Percentiles rank a stretch among this genome's conserved stretches.
Evolutionary conservation across 2,888 invertebrate genomes (phyloP).

Genomic region (Apotomis betuletana): DNA sequence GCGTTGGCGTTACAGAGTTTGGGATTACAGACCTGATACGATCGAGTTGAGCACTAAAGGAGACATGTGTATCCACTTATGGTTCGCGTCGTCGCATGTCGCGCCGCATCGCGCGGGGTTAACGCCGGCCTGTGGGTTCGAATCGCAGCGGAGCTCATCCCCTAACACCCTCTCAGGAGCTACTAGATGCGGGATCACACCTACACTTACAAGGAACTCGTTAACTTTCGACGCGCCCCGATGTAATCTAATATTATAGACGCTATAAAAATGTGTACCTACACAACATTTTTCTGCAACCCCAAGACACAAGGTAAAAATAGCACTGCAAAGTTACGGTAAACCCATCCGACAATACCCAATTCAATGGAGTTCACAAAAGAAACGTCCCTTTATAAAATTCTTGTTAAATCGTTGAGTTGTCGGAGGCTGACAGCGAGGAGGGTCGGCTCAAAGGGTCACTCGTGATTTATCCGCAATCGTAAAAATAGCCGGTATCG

Average conservation of each 20-base stretch:
- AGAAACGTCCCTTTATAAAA: constrained; percentile 40
- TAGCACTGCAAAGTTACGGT: constrained; percentile 19
- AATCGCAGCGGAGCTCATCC: constrained; percentile 2
- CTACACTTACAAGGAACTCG: constrained; percentile 21
- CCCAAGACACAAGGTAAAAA: constrained; percentile 18
- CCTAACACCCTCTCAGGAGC: constrained; percentile 15
- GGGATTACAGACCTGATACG: neutral
- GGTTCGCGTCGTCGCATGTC: constrained; percentile 11
- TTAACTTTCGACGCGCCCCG: neutral
- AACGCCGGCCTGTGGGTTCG: neutral
- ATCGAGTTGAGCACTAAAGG: neutral
- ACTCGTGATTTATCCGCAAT: constrained; percentile 38
- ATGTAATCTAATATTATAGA: constrained; percentile 20
- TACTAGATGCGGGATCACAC: constrained; percentile 18
- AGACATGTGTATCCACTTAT: constrained; percentile 8
- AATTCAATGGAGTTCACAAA: constrained; percentile 36
- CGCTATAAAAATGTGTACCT: constrained; percentile 20
- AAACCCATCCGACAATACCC: constrained; percentile 29
- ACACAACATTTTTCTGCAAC: constrained; percentile 20
- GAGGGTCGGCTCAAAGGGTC: constrained; percentile 39
- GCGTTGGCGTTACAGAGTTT: neutral
- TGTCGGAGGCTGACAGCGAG: constrained; percentile 39
- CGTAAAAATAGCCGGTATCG: constrained; percentile 38
- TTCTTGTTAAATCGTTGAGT: constrained; percentile 40
- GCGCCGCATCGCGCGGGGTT: too few relatives aligned